These are phyloP conservation scores for Alaudala cheleensis DNA, from an alignment of 2,113 vertebrate species.

Conservation along the genomic window DNA sequence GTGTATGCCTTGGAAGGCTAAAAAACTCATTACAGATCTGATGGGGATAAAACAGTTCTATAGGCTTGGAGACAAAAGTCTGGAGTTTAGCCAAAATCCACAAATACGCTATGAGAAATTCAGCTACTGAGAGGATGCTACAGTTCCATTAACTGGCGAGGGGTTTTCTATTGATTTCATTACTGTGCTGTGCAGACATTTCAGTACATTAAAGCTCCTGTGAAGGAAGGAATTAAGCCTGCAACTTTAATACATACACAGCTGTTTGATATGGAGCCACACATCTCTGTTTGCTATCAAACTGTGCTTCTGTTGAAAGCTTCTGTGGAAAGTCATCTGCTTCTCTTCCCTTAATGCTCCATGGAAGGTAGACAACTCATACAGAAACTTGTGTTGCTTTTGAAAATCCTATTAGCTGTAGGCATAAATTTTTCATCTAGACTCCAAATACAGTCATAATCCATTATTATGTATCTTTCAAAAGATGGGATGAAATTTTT, in stretches of 20 bases:
- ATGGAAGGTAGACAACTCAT: not conserved
- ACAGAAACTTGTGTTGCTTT: not conserved
- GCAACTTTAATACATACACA: not conserved
- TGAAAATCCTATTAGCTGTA: not conserved
- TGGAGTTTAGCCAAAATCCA: not conserved
- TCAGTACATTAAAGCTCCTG: not conserved
- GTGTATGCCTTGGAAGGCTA: not conserved
- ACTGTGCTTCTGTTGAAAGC: not conserved
- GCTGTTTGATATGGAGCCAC: not conserved
- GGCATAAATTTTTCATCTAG: not conserved
- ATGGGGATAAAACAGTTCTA: not conserved
- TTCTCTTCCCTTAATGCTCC: not conserved
- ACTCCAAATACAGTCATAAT: not conserved
- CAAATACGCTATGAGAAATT: not conserved
- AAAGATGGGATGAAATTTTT: not conserved
- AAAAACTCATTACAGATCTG: not conserved
- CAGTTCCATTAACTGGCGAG: not conserved
- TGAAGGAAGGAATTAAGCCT: not conserved
- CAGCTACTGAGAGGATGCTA: not conserved
- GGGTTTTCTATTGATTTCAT: not conserved
- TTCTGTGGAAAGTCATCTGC: not conserved
- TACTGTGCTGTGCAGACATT: not conserved
- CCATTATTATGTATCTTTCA: not conserved
- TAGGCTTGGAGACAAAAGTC: not conserved
- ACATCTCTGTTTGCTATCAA: not conserved